Evolutionary conservation across 2,888 invertebrate genomes (phyloP).

Genomic region (Rhamphomyia laevipes): DNA sequence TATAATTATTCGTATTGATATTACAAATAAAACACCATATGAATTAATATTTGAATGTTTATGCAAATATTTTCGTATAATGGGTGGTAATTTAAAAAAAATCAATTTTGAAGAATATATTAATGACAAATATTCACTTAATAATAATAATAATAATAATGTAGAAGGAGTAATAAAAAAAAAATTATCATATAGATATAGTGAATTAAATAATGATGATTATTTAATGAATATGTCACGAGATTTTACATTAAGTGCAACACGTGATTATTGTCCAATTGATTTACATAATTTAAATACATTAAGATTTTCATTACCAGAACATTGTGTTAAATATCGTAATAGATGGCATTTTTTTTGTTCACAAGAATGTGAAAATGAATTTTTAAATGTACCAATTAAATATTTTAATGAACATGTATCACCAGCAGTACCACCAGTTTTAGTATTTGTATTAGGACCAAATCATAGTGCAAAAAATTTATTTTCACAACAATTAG

Average conservation of each 20-base stretch:
- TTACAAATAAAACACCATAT: constrained; percentile 11
- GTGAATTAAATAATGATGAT: neutral
- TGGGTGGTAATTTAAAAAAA: neutral
- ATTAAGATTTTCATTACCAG: constrained; percentile 19
- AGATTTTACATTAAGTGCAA: constrained; percentile 38
- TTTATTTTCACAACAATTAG: constrained; percentile 39
- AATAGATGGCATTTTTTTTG: constrained; percentile 44
- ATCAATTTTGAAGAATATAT: neutral
- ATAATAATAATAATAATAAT: too few species aligned
- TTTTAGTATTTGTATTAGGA: constrained; percentile 48
- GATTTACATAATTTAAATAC: neutral
- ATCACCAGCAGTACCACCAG: constrained; percentile 39
- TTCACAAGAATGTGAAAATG: constrained; percentile 38
- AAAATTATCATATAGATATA: neutral
- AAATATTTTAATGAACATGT: constrained; percentile 39
- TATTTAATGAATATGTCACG: neutral
- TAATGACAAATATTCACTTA: neutral
- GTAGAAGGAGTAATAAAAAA: constrained; percentile 7
- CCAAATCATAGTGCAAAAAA: constrained; percentile 44
- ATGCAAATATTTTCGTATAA: constrained; percentile 5
- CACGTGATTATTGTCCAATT: constrained; percentile 46
- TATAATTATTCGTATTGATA: constrained; percentile 9
- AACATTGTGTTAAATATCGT: constrained; percentile 41
- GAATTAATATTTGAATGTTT: constrained; percentile 27
- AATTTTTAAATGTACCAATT: constrained; percentile 42